Evolutionary conservation across 1,140 invertebrate species (phyloP).

Genomic region (Lepidotrigona ventralis): DNA sequence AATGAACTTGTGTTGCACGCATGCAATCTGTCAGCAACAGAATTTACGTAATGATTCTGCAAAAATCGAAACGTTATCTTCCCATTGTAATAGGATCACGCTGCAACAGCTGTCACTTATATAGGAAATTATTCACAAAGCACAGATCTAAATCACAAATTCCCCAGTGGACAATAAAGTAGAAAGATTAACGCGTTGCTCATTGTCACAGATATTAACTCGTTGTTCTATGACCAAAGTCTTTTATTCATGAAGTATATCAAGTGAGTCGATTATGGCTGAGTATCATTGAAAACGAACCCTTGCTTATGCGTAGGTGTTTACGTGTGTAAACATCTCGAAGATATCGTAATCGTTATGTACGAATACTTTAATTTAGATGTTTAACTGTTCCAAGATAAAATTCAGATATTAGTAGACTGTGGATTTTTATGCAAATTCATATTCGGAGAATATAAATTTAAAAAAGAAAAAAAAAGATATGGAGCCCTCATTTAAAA

Average conservation of each 20-base stretch:
- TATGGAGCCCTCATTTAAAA: too few species aligned
- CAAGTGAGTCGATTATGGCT: too few species aligned
- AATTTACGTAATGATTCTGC: neutral
- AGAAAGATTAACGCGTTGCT: constrained; percentile 27
- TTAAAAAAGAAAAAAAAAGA: too few species aligned
- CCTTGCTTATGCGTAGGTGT: neutral
- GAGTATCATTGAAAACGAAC: constrained; percentile 19
- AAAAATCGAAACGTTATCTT: constrained; percentile 12
- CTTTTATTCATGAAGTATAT: constrained; percentile 46
- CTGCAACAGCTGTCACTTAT: constrained; percentile 12
- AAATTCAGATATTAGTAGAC: too few species aligned
- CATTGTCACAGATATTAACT: constrained; percentile 40
- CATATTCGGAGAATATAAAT: too few species aligned
- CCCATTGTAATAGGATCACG: neutral
- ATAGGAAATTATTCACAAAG: constrained; percentile 42
- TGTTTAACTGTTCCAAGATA: too few species aligned
- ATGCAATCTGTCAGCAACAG: neutral
- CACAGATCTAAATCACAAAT: constrained; percentile 31
- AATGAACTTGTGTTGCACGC: too few species aligned
- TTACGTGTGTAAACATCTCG: neutral
- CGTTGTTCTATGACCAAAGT: constrained; percentile 18
- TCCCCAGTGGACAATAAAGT: constrained; percentile 33
- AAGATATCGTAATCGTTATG: neutral
- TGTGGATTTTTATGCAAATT: too few species aligned
- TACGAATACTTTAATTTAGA: too few species aligned